Evolutionary conservation across 2,113 vertebrate genomes (phyloP), one percentile per base, ranked within the genome.

Genomic region (Sterna hirundo): DNA sequence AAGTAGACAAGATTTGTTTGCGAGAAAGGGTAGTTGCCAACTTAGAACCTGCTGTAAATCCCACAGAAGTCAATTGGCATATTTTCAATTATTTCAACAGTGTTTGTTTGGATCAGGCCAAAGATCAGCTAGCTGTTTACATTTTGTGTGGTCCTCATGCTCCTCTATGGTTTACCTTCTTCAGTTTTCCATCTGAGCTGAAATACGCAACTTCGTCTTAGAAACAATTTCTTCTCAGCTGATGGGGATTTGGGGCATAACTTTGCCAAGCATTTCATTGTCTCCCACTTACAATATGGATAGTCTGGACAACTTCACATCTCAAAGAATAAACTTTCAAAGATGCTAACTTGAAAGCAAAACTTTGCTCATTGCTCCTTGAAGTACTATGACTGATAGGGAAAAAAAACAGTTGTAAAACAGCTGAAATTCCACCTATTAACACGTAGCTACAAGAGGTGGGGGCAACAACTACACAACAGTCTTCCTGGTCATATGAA

Each of bases 1-100:
- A 96, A 97, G 93, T 55, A 85, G 95, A 66, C 58, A 90, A 91
- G 78, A 90, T 88, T 70, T 93, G 64, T 93, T 92, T 95, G 76
- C 64, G 91, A 52, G 79, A 71, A 93, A 49, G 36, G 30, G n/a
- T 36, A n/a, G 54, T 23, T 96, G 91, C 91, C 95, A 97, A 75
- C 79, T 91, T 55, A 77, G 89, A 95, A 96, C 91, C 91, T 90
- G 93, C 68, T 94, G 91, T 71, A 94, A 90, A 93, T 85, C 90
- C 84, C 89, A 96, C 94, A 91, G 96, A 97, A 97, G 95, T 97
- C 94, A 95, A 77, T 3, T 94, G 95, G 93, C 86, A 52, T 90
- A 83, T 96, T 96, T 97, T 97, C 95, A 95, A 68, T 91, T 13
- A 94, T 96, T 96, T 94, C 93, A 78, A 93, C 68, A 93, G 60